A percentile compares a stretch with the other conserved stretches of the same genome.
These are phyloP conservation scores for Delichon dasypus DNA, from an alignment of 2,797 vertebrate genomes.

Conservation along the genomic window DNA sequence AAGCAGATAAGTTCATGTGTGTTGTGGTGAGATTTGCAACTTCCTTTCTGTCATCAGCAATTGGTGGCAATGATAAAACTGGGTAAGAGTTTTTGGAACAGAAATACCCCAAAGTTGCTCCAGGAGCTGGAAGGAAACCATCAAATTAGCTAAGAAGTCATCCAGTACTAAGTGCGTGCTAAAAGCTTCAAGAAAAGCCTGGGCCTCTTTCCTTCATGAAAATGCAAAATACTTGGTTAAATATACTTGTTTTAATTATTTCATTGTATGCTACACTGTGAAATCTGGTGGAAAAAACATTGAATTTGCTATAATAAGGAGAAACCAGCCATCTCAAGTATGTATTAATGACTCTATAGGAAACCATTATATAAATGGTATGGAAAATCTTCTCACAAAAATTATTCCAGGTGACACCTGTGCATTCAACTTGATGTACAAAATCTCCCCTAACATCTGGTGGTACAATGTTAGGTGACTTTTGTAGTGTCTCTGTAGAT, in stretches of 20 bases:
- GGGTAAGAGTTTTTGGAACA: conserved; percentile 86
- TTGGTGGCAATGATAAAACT: conserved; percentile 84
- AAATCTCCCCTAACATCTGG: conserved; percentile 41
- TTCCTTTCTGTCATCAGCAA: conserved; percentile 53
- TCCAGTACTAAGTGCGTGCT: background rate
- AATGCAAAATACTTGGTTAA: background rate
- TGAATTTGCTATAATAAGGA: conserved; percentile 82
- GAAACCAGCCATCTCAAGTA: conserved; percentile 84
- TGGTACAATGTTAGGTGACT: conserved; percentile 33
- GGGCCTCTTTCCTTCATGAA: background rate
- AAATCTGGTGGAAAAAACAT: conserved; percentile 87
- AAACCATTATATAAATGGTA: conserved; percentile 1
- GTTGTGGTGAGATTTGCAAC: background rate
- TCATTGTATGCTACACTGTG: conserved; percentile 71
- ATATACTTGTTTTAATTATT: background rate
- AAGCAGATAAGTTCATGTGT: background rate
- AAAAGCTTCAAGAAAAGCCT: background rate
- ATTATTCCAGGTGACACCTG: conserved; percentile 50
- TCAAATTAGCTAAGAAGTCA: conserved; percentile 82
- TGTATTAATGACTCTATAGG: background rate
- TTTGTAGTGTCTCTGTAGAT: conserved; percentile 50
- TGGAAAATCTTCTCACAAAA: conserved; percentile 26
- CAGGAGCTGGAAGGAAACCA: conserved; percentile 80
- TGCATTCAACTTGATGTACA: conserved; percentile 38
- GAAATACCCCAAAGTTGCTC: conserved; percentile 84